A percentile compares a stretch with the other conserved stretches of the same genome.
phyloP scores from a whole-genome alignment of 1,140 invertebrate genomes.

The Harpegnathos saltator region DNA sequence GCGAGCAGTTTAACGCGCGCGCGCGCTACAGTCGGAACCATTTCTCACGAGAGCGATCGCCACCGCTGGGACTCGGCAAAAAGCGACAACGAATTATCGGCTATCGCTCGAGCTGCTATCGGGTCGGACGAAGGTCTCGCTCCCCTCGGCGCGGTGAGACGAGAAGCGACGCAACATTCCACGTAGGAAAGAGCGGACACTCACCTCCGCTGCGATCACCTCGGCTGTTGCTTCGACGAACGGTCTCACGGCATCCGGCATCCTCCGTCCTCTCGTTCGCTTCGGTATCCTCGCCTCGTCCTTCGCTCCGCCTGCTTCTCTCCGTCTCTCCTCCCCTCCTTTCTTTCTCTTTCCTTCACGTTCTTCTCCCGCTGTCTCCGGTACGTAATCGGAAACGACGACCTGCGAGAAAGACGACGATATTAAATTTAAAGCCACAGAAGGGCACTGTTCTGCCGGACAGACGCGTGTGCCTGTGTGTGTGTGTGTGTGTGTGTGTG shows the following conservation, averaged over 20 bases:
- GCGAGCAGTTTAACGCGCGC: not conserved
- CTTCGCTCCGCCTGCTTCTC: no score
- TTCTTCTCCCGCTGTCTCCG: constrained; percentile 34
- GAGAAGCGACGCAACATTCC: constrained; percentile 69
- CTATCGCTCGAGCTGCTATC: constrained; percentile 11
- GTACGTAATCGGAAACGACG: constrained; percentile 62
- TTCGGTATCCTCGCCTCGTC: constrained; percentile 12
- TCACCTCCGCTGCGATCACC: constrained; percentile 70
- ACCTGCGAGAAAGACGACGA: constrained; percentile 33
- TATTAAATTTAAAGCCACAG: constrained; percentile 52
- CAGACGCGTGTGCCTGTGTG: not conserved
- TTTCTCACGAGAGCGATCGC: not conserved
- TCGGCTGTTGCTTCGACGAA: constrained; percentile 69
- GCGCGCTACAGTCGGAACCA: not conserved
- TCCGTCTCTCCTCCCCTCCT: no score
- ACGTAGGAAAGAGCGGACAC: constrained; percentile 71
- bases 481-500: not conserved
- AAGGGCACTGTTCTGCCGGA: constrained; percentile 42
- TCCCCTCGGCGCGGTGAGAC: constrained; percentile 24
- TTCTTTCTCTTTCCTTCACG: not conserved
- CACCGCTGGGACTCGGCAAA: not conserved
- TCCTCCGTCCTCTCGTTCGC: constrained; percentile 52
- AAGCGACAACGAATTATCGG: not conserved
- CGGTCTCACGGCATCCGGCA: constrained; percentile 64
- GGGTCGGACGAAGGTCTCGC: not conserved